phyloP scores from a whole-genome alignment of 2,113 vertebrate species.

The Tauraco erythrolophus region DNA sequence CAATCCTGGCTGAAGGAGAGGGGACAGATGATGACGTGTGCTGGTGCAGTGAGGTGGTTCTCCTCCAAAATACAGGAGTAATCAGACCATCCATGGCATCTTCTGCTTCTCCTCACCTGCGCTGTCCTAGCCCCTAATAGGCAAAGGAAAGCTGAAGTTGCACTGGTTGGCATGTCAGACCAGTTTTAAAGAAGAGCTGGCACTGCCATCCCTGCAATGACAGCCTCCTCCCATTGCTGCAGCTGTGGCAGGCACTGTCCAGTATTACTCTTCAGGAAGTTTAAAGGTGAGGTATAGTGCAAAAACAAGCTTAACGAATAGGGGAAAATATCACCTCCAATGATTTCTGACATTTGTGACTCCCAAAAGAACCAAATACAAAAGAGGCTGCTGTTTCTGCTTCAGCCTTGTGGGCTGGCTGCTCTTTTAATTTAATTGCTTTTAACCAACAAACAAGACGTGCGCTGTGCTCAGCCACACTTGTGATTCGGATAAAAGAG shows the following conservation, averaged over 20 bases:
- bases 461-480: neutral
- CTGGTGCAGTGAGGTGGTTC: neutral
- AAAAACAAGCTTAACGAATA: neutral
- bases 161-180: neutral
- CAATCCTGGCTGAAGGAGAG: neutral
- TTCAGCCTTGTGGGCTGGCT: neutral
- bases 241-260: neutral
- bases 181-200: neutral
- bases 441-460: neutral
- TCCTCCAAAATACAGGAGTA: neutral
- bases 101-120: neutral
- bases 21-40: fast-evolving
- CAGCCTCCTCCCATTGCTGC: neutral
- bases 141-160: neutral
- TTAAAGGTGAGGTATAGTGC: neutral
- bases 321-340: neutral
- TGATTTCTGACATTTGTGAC: neutral
- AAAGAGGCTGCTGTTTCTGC: neutral
- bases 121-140: fast-evolving
- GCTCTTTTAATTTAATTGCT: neutral
- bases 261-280: neutral
- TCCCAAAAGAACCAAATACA: neutral
- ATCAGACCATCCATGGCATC: neutral
- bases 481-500: neutral
- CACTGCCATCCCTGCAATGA: neutral